Conservation (phyloP, 30 jellyfish, hydroid and myxozoan genomes). For the Aurelia sp. region DNA sequence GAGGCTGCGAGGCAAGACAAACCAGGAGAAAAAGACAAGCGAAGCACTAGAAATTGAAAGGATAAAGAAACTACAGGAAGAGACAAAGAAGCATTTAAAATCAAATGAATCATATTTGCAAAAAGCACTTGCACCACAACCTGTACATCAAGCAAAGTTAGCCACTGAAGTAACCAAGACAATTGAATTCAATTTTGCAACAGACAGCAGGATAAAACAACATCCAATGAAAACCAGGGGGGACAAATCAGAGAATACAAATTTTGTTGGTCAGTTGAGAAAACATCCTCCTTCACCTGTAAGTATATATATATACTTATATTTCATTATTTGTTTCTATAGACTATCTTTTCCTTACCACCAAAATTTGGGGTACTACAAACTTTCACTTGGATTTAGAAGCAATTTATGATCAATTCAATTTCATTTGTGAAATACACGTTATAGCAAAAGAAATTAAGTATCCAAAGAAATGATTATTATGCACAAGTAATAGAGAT, state of each 20-base stretch:
- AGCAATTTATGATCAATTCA: too few relatives aligned
- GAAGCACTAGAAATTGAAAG: constrained; percentile 77
- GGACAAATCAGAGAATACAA: constrained; percentile 29
- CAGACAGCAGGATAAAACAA: constrained; percentile 83
- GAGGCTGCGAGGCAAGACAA: constrained; percentile 42
- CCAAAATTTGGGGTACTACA: too few relatives aligned
- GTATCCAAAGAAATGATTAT: too few relatives aligned
- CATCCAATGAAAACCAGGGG: constrained; percentile 83
- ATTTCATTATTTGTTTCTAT: too few relatives aligned
- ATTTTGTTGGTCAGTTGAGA: constrained; percentile 80
- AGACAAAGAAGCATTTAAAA: constrained; percentile 65
- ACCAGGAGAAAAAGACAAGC: constrained; percentile 32
- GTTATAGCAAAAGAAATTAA: too few relatives aligned
- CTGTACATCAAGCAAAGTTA: constrained; percentile 66
- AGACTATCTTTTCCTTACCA: too few relatives aligned
- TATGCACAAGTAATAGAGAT: too few relatives aligned
- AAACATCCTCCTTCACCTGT: constrained; percentile 97
- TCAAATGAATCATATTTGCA: constrained; percentile 60
- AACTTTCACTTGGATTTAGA: too few relatives aligned
- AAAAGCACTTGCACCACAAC: constrained; percentile 78
- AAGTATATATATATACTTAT: not conserved
- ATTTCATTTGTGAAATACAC: too few relatives aligned
- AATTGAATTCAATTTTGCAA: constrained; percentile 85
- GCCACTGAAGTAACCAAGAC: constrained; percentile 73
- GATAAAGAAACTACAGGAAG: constrained; percentile 79